phyloP scores from a whole-genome alignment of 2,888 invertebrate genomes.

The Synanthedon myopaeformis region DNA sequence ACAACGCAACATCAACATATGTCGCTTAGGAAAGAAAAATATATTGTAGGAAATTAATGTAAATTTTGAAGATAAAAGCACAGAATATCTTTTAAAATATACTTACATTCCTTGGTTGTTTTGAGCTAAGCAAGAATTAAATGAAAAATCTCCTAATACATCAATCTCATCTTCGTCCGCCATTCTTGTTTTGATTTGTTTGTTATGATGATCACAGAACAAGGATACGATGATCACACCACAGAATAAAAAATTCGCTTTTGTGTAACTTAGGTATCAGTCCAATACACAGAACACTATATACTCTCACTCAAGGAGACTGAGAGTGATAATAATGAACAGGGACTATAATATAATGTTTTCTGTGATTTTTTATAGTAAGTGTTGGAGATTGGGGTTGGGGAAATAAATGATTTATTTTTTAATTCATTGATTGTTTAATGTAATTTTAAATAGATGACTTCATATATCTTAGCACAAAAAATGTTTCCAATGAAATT shows the following conservation, averaged over 20 bases:
- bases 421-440: too few relatives aligned
- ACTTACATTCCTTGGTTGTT: conserved; percentile 73
- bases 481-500: conserved; percentile 20
- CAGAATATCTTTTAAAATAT: conserved; percentile 3
- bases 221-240: too few relatives aligned
- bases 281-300: too few relatives aligned
- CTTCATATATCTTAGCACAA: conserved; percentile 16
- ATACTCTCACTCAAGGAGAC: too few relatives aligned
- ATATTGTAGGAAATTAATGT: neutral
- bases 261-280: too few relatives aligned
- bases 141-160: conserved; percentile 77
- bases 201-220: neutral
- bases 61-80: neutral
- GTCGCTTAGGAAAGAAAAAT: neutral
- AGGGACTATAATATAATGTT: too few relatives aligned
- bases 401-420: too few relatives aligned
- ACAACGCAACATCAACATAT: neutral
- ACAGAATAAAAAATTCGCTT: too few relatives aligned
- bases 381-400: too few relatives aligned
- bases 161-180: conserved; percentile 81
- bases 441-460: conserved; percentile 6
- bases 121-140: conserved; percentile 73
- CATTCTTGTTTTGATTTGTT: conserved; percentile 38
- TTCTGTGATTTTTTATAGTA: too few relatives aligned
- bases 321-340: too few relatives aligned